phyloP scores from a whole-genome alignment of 2,888 invertebrate genomes.

The Caenorhabditis panamensis region DNA sequence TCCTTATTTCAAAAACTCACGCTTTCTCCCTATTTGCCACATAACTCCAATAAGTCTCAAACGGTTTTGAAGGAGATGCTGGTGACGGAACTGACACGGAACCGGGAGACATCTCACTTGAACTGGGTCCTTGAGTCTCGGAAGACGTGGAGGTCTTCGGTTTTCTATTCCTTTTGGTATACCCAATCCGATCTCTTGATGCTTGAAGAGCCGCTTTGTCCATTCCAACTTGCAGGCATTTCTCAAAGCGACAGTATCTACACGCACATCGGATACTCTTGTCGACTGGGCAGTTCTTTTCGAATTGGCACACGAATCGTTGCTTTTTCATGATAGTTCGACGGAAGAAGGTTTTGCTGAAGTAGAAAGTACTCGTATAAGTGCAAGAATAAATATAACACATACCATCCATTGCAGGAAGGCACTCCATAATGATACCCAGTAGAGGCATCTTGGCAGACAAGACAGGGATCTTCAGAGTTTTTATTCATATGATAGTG shows the following conservation, averaged over 20 bases:
- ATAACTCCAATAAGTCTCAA: constrained; percentile 49
- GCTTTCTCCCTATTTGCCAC: constrained; percentile 42
- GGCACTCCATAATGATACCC: constrained; percentile 80
- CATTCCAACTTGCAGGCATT: constrained; percentile 73
- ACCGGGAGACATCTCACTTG: constrained; percentile 26
- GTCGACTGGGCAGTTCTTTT: constrained; percentile 74
- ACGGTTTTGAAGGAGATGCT: constrained; percentile 14
- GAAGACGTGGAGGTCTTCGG: constrained; percentile 28
- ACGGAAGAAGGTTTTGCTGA: constrained; percentile 79
- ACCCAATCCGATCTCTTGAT: constrained; percentile 81
- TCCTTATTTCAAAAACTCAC: not conserved
- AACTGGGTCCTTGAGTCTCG: too few relatives aligned
- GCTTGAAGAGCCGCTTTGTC: constrained; percentile 77
- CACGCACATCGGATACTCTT: constrained; percentile 80
- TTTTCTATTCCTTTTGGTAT: constrained; percentile 78
- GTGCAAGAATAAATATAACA: not conserved
- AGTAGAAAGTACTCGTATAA: constrained; percentile 43
- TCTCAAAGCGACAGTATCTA: constrained; percentile 77
- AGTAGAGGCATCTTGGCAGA: constrained; percentile 76
- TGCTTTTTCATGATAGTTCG: constrained; percentile 81
- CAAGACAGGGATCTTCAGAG: constrained; percentile 70
- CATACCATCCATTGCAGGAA: constrained; percentile 76
- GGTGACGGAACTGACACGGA: constrained; percentile 6
- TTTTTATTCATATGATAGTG: constrained; percentile 12
- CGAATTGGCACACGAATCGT: constrained; percentile 76